Evolutionary conservation across 2,113 vertebrate species (phyloP).

Genomic region (Psilopsiagon aurifrons): DNA sequence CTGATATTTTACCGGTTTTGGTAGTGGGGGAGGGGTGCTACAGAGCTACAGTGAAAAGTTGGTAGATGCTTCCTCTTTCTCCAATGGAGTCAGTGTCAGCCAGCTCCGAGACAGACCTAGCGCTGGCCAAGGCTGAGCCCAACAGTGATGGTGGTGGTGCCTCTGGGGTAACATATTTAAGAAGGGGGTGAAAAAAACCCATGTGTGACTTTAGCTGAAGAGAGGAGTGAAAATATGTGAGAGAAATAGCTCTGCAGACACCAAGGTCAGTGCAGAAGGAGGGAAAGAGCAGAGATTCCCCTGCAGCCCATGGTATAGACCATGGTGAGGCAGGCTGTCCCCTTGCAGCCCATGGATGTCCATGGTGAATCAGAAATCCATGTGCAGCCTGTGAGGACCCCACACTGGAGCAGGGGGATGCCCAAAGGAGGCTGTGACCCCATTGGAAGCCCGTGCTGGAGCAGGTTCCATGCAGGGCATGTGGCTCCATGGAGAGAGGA

Average conservation of each 20-base stretch:
- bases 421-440: not conserved
- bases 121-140: not conserved
- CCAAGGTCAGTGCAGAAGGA: not conserved
- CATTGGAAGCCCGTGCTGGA: not conserved
- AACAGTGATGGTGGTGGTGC: rapidly evolving
- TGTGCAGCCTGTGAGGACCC: not conserved
- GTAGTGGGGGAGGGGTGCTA: not conserved
- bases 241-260: not conserved
- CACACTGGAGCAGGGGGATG: not conserved
- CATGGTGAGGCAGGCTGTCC: not conserved
- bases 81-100: not conserved
- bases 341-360: not conserved
- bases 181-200: not conserved
- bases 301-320: not conserved
- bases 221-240: not conserved
- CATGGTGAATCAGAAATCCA: not conserved
- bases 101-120: not conserved
- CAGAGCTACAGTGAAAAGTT: not conserved
- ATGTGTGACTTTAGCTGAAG: not conserved
- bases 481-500: not conserved
- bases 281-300: not conserved
- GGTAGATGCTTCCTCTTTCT: not conserved
- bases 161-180: not conserved
- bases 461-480: not conserved
- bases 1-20: not conserved